Evolutionary conservation across 2,113 vertebrate genomes (phyloP).

Genomic region (Phylloscopus trochilus): DNA sequence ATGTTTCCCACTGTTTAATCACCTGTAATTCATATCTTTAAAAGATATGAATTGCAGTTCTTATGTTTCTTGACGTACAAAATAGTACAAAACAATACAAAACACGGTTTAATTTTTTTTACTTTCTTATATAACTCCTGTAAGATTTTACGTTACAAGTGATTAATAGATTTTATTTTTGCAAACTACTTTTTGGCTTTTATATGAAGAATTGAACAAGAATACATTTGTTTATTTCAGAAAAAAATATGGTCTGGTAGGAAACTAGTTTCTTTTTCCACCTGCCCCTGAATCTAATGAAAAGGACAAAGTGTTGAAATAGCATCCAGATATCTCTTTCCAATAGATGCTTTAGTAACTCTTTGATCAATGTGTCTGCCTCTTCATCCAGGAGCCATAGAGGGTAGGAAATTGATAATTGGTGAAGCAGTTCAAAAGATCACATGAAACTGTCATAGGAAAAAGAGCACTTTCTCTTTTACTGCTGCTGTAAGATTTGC

Average conservation of each 20-base stretch:
- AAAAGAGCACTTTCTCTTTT: neutral
- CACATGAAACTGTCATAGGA: neutral
- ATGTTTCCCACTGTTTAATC: neutral
- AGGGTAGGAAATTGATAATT: constrained; percentile 48
- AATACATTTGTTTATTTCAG: neutral
- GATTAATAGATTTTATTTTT: neutral
- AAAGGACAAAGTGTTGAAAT: constrained; percentile 18
- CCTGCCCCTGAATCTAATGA: neutral
- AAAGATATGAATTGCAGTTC: neutral
- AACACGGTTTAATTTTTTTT: neutral
- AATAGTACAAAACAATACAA: neutral
- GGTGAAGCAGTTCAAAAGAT: constrained; percentile 12
- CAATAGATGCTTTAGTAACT: constrained; percentile 31
- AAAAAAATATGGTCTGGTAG: neutral
- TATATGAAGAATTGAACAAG: neutral
- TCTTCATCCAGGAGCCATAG: neutral
- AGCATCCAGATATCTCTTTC: constrained; percentile 8
- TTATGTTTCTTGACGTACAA: neutral
- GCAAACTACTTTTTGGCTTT: neutral
- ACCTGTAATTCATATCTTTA: neutral
- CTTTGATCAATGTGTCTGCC: constrained; percentile 62
- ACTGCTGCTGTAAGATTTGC: neutral
- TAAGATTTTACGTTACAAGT: neutral
- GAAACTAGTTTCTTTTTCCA: neutral
- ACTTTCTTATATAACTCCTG: neutral